phyloP scores from a whole-genome alignment of 2,113 vertebrate genomes.

The Campylorhamphus procurvoides region DNA sequence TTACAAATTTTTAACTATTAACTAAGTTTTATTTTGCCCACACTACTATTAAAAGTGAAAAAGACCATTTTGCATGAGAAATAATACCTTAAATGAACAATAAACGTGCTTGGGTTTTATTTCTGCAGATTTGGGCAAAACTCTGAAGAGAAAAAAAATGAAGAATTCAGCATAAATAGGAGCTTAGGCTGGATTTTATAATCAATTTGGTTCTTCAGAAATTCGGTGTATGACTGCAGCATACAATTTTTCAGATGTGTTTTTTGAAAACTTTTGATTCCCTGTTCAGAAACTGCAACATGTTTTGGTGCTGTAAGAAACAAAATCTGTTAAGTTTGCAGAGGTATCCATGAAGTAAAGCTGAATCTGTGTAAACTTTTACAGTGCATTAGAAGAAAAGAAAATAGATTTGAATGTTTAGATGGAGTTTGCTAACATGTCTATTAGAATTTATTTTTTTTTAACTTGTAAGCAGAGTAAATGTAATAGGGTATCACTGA shows the following conservation, averaged over 20 bases:
- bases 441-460: neutral
- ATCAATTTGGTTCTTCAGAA: neutral
- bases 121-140: neutral
- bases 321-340: neutral
- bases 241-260: neutral
- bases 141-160: neutral
- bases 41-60: neutral
- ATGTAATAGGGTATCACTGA: neutral
- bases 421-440: neutral
- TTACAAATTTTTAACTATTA: neutral
- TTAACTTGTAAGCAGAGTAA: neutral
- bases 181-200: neutral
- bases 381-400: neutral
- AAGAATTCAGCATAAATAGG: neutral
- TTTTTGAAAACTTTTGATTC: neutral
- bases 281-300: neutral
- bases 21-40: neutral
- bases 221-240: fast-evolving
- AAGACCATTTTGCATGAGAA: neutral
- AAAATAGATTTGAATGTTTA: neutral
- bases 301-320: neutral
- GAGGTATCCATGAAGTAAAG: neutral
- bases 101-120: neutral
- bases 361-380: neutral
- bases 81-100: neutral